phyloP scores from a whole-genome alignment of 1,140 invertebrate genomes.

The Scaptomyza pallida region DNA sequence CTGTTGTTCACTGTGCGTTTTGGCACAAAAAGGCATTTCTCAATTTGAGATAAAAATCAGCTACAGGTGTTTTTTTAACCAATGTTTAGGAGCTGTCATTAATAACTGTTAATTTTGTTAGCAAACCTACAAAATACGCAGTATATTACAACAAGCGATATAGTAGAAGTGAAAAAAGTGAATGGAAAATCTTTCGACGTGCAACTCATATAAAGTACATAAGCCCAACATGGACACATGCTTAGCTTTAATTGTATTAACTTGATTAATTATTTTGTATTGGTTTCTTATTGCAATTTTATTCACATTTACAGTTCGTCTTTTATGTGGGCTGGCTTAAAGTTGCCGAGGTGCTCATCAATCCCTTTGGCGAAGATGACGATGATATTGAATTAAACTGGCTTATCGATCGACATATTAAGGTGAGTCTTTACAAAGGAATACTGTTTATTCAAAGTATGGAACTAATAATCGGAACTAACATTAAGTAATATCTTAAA shows the following conservation, averaged over 20 bases:
- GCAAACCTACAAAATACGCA: slow-evolving; percentile 23
- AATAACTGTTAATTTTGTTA: slow-evolving; percentile 55
- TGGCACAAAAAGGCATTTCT: slow-evolving; percentile 36
- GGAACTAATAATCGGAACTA: too few species aligned
- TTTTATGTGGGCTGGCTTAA: slow-evolving; percentile 99
- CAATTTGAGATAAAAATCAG: slow-evolving; percentile 52
- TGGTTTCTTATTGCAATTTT: slow-evolving; percentile 35
- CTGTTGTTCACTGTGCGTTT: slow-evolving; percentile 17
- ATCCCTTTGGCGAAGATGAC: slow-evolving; percentile 97
- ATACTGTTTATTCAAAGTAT: too few species aligned
- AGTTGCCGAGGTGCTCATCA: slow-evolving; percentile 95
- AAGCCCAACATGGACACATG: neutral
- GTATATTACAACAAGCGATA: slow-evolving; percentile 24
- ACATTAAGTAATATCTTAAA: too few species aligned
- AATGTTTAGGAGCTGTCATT: slow-evolving; percentile 53
- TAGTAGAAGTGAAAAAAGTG: slow-evolving; percentile 64
- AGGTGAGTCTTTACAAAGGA: too few species aligned
- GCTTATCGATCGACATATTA: slow-evolving; percentile 94
- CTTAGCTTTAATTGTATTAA: slow-evolving; percentile 33
- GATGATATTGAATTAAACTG: slow-evolving; percentile 97
- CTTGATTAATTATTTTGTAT: slow-evolving; percentile 14
- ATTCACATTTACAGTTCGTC: slow-evolving; percentile 90
- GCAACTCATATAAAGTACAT: slow-evolving; percentile 16
- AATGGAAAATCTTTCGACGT: slow-evolving; percentile 56
- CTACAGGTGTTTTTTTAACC: slow-evolving; percentile 52